Evolutionary conservation across 2,797 vertebrate genomes (phyloP), one percentile per base, ranked within the genome.

Genomic region (Smutsia gigantea): DNA sequence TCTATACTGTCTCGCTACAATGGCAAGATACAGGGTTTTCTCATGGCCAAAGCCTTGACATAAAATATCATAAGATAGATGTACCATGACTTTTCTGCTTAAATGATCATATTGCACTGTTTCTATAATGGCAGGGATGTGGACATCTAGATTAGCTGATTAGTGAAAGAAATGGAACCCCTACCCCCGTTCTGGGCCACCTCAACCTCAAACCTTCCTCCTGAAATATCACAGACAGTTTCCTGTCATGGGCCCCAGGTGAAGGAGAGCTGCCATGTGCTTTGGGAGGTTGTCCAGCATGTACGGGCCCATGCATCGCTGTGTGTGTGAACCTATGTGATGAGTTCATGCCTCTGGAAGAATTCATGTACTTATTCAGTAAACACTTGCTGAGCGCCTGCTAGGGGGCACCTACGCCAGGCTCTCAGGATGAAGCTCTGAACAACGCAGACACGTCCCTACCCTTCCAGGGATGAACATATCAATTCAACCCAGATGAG

Each of bases 61-160:
- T 0, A 0, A 93, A 92, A 79, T 66, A 97, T 96, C 71, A 39
- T 39, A 39, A 39, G 39, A 39, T 39, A 39, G 39, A 39, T 39
- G 39, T 87, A 90, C 86, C 96, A 81, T 72, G 94, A 61, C 59
- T 88, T 85, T 96, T 97, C 77, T 95, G 88, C 97, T 97, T 97
- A 97, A 95, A 96, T 57, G 94, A 94, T 94, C 68, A 94, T 39
- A 93, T 88, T 92, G 85, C 23, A 97, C 84, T 97, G 55, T 97
- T 97, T 97, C 96, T 55, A 78, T 72, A 92, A 94, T 59, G 25
- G 57, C 97, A 18, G n/a, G 89, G 53, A 97, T 90, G 34, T 49
- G 64, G 93, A 96, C 75, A 92, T 91, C 78, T 0, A 10, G 89
- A 94, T 75, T 53, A 96, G 78, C 37, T 92, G 88, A 93, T 95